Percentiles rank a stretch among this genome's conserved stretches.
Conservation (phyloP, 2,113 vertebrate species). For the Peromyscus polionotus region DNA sequence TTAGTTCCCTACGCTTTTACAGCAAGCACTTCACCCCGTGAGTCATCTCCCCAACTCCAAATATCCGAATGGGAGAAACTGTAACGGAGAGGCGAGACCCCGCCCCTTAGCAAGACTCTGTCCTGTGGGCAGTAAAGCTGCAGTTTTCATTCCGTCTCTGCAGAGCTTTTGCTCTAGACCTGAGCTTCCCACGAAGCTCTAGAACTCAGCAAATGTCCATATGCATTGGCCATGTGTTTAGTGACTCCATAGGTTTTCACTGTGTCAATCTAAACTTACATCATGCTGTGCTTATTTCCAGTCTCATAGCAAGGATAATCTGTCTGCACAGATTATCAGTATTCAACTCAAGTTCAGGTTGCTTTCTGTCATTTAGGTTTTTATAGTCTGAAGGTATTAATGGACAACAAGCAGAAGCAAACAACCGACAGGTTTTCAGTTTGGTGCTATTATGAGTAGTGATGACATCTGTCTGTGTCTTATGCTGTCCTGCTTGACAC, state of each 20-base stretch:
- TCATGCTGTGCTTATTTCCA: background rate
- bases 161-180: background rate
- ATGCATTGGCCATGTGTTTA: background rate
- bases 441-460: background rate
- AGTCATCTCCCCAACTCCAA: background rate
- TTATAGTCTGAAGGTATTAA: background rate
- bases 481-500: background rate
- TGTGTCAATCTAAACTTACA: background rate
- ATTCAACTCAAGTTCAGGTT: background rate
- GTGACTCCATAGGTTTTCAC: background rate
- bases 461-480: background rate
- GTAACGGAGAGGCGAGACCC: background rate
- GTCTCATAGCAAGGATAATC: background rate
- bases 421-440: background rate
- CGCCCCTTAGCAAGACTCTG: background rate
- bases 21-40: background rate
- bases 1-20: background rate
- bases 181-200: background rate
- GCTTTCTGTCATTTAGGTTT: background rate
- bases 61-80: background rate
- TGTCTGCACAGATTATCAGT: background rate
- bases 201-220: background rate
- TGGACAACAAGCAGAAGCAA: background rate
- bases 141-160: background rate
- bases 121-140: background rate